Evolutionary conservation across 2,888 invertebrate species (phyloP).

Genomic region (Lithophane socia): DNA sequence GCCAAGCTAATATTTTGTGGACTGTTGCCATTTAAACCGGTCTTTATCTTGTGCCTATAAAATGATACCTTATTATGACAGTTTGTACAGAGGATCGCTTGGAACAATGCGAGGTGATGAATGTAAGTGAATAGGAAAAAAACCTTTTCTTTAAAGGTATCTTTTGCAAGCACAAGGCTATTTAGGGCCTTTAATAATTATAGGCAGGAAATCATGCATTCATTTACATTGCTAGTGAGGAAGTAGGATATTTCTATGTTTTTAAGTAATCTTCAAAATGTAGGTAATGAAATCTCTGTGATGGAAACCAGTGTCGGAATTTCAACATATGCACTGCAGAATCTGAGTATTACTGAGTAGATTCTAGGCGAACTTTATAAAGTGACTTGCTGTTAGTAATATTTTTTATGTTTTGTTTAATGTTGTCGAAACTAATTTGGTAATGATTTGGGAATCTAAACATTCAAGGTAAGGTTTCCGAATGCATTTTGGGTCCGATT

Average conservation of each 20-base stretch:
- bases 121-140: constrained; percentile 82
- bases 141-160: constrained; percentile 80
- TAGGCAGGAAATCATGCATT: constrained; percentile 85
- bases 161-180: constrained; percentile 85
- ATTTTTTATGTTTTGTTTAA: constrained; percentile 88
- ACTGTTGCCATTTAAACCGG: constrained; percentile 74
- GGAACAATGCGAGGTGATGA: constrained; percentile 87
- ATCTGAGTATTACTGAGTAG: constrained; percentile 89
- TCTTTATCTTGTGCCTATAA: constrained; percentile 82
- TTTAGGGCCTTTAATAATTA: constrained; percentile 80
- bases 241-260: constrained; percentile 85
- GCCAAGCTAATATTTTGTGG: constrained; percentile 67
- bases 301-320: constrained; percentile 86
- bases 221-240: constrained; percentile 85
- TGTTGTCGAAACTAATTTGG: constrained; percentile 88
- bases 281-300: constrained; percentile 88
- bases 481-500: constrained; percentile 86
- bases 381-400: constrained; percentile 88
- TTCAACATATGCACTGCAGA: constrained; percentile 83
- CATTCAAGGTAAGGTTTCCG: constrained; percentile 79
- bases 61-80: constrained; percentile 82
- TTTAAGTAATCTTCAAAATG: constrained; percentile 83
- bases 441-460: constrained; percentile 85
- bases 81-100: constrained; percentile 87
- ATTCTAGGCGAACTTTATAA: constrained; percentile 84